phyloP scores from a whole-genome alignment of 2,888 invertebrate genomes.

The Ectemnius lituratus region DNA sequence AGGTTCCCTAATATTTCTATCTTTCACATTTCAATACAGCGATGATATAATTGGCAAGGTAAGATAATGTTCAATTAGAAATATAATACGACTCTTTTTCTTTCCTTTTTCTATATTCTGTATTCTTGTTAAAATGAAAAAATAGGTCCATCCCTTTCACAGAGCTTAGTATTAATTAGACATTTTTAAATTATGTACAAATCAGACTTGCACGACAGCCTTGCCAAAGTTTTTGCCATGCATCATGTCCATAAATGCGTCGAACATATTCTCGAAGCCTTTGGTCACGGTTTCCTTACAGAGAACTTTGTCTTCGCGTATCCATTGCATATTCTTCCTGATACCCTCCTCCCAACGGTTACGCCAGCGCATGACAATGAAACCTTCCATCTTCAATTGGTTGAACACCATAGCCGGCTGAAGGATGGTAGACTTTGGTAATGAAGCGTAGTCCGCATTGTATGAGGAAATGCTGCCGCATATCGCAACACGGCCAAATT shows the following conservation, averaged over 20 bases:
- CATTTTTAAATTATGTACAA: neutral
- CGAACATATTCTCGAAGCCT: slow-evolving; percentile 87
- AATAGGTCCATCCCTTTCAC: neutral
- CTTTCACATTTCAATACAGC: neutral
- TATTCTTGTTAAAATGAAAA: neutral
- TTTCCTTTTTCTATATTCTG: no score
- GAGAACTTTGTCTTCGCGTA: slow-evolving; percentile 84
- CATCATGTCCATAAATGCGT: slow-evolving; percentile 83
- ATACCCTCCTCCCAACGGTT: slow-evolving; percentile 83
- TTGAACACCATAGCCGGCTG: slow-evolving; percentile 81
- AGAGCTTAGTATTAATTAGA: neutral
- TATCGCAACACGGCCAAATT: slow-evolving; percentile 81
- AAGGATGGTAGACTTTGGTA: slow-evolving; percentile 79
- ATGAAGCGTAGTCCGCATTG: slow-evolving; percentile 79
- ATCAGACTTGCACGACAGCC: slow-evolving; percentile 82
- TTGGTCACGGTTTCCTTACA: slow-evolving; percentile 84
- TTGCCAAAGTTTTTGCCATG: slow-evolving; percentile 85
- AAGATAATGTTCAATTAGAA: no score
- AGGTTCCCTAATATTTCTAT: neutral
- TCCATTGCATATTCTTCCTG: slow-evolving; percentile 82
- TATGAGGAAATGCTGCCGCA: slow-evolving; percentile 85
- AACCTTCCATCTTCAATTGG: slow-evolving; percentile 83
- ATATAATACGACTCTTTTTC: no score
- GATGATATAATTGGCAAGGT: neutral
- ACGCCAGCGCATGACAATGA: slow-evolving; percentile 80